These are phyloP conservation scores for Patiria miniata DNA, from an alignment of 35 echinoderm and acorn worm species.

Conservation along the genomic window DNA sequence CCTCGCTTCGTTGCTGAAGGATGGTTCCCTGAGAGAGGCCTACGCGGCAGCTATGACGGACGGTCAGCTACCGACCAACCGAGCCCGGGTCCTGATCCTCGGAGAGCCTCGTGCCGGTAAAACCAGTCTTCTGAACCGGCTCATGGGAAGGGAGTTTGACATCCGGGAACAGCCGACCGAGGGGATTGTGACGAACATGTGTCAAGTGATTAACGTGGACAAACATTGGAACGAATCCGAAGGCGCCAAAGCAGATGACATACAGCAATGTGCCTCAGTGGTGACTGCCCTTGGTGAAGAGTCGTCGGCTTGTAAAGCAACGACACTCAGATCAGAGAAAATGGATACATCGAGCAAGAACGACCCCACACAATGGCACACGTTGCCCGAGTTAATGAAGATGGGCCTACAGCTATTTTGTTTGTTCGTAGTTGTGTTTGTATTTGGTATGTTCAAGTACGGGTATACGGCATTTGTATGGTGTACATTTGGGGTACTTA, in stretches of 20 bases:
- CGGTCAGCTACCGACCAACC: not conserved
- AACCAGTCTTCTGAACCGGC: slow-evolving; percentile 2
- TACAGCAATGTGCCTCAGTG: not conserved
- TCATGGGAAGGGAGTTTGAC: not conserved
- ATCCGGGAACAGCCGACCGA: not conserved
- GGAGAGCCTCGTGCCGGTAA: slow-evolving; percentile 2
- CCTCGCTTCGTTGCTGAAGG: not conserved
- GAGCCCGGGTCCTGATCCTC: not conserved
- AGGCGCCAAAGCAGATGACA: not conserved
- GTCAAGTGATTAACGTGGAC: slow-evolving; percentile 5
- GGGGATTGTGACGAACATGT: not conserved
- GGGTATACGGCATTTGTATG: not conserved
- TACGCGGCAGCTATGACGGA: not conserved
- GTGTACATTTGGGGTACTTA: not conserved
- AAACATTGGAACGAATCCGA: not conserved
- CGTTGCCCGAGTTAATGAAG: not conserved
- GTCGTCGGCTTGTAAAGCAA: not conserved
- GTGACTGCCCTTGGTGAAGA: not conserved
- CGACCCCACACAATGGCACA: not conserved
- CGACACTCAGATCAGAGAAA: not conserved
- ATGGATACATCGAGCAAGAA: not conserved
- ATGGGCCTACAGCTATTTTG: not conserved
- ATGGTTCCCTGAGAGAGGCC: not conserved
- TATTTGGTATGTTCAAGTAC: not conserved
- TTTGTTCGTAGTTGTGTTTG: not conserved